phyloP scores from a whole-genome alignment of 2,113 vertebrate genomes.

The Perognathus longimembris region DNA sequence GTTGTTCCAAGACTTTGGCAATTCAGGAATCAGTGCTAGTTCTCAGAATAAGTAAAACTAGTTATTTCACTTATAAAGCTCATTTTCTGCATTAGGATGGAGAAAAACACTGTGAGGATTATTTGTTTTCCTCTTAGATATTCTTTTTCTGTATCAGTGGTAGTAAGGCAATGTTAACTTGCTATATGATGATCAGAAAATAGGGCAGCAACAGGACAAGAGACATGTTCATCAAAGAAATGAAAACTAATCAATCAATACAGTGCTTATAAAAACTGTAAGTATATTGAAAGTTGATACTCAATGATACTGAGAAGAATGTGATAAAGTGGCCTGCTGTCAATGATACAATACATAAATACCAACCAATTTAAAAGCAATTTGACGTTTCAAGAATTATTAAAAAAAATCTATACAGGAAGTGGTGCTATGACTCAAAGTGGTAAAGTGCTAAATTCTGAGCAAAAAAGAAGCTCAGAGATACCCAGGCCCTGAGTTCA shows the following conservation, averaged over 20 bases:
- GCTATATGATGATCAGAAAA: conserved; percentile 31
- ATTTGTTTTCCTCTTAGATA: conserved; percentile 58
- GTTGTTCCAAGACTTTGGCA: conserved; percentile 21
- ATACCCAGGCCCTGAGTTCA: no score
- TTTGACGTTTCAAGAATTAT: conserved; percentile 52
- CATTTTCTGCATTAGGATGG: conserved; percentile 56
- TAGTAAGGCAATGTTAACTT: conserved; percentile 14
- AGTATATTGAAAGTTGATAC: conserved; percentile 36
- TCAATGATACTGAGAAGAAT: background rate
- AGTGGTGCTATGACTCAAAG: no score
- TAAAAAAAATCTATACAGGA: no score
- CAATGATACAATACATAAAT: background rate
- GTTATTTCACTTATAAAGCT: conserved; percentile 56
- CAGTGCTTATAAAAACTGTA: conserved; percentile 8
- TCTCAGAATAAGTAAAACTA: conserved; percentile 61
- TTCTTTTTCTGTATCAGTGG: conserved; percentile 49
- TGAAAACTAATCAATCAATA: conserved; percentile 40
- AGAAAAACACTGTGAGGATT: conserved; percentile 29
- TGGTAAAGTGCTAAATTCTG: no score
- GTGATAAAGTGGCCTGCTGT: background rate
- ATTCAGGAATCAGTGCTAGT: conserved; percentile 44
- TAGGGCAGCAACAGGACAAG: background rate
- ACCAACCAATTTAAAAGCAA: conserved; percentile 42
- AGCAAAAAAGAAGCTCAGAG: no score
- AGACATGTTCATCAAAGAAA: conserved; percentile 28